A percentile compares a stretch with the other conserved stretches of the same genome.
Conservation (phyloP, 2,888 invertebrate species). For the Nomada lathburiana region DNA sequence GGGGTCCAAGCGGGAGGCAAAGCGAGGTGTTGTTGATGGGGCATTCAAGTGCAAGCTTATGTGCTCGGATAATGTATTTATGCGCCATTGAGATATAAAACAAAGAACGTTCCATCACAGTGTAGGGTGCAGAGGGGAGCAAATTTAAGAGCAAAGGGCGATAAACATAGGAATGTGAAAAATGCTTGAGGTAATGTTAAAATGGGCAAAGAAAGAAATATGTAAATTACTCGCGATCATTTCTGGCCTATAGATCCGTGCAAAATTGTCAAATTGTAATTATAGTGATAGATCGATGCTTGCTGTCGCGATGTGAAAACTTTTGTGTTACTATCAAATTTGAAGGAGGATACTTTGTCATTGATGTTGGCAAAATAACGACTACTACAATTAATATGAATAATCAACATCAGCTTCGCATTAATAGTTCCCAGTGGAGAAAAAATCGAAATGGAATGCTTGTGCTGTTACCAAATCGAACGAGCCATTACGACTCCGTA, state of each 20-base stretch:
- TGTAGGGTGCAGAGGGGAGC: not conserved
- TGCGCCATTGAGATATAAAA: slow-evolving; percentile 38
- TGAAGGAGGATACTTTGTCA: too few species aligned
- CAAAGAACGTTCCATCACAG: slow-evolving; percentile 39
- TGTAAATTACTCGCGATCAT: too few species aligned
- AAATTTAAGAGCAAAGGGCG: not conserved
- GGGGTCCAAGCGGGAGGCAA: not conserved
- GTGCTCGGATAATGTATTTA: slow-evolving; percentile 48
- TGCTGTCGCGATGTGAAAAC: too few species aligned
- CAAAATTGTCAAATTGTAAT: too few species aligned
- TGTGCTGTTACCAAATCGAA: slow-evolving; percentile 23
- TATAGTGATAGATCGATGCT: too few species aligned
- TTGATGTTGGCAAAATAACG: not conserved
- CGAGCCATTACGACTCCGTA: slow-evolving; percentile 20
- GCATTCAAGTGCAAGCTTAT: slow-evolving; percentile 31
- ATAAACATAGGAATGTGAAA: not conserved
- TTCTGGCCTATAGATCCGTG: too few species aligned
- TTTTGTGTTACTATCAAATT: too few species aligned
- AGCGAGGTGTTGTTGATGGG: slow-evolving; percentile 45
- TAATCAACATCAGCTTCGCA: slow-evolving; percentile 11
- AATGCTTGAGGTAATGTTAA: too few species aligned
- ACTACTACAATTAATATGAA: not conserved
- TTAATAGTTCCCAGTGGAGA: not conserved
- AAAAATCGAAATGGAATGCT: not conserved
- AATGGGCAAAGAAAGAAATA: not conserved